These are phyloP conservation scores for Dioctria linearis DNA, from an alignment of 2,888 invertebrate genomes.

Conservation along the genomic window DNA sequence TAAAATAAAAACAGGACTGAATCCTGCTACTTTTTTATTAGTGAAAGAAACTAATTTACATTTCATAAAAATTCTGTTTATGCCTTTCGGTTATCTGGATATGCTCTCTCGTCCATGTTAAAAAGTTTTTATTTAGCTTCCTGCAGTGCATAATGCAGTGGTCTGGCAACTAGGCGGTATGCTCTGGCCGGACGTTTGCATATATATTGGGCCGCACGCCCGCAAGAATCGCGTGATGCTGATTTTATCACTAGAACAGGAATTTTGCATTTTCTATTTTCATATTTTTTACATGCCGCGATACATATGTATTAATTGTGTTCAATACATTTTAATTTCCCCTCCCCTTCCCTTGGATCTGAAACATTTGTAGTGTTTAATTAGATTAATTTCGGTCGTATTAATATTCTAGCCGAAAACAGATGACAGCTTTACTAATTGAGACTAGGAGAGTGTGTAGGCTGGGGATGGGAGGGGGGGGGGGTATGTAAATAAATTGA, in stretches of 20 bases:
- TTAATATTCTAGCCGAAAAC: too few species aligned
- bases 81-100: slow-evolving; percentile 1
- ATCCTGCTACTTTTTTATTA: slow-evolving; percentile 22
- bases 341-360: too few species aligned
- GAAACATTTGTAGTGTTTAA: too few species aligned
- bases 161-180: neutral
- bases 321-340: too few species aligned
- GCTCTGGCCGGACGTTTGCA: too few species aligned
- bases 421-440: too few species aligned
- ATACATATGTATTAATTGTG: too few species aligned
- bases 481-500: too few species aligned
- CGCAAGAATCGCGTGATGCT: neutral
- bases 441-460: too few species aligned
- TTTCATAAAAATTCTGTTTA: slow-evolving; percentile 43
- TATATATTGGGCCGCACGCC: neutral
- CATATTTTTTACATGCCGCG: too few species aligned
- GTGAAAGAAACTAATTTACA: slow-evolving; percentile 43
- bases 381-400: too few species aligned
- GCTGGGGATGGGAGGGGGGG: too few species aligned
- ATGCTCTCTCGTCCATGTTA: neutral
- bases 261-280: neutral
- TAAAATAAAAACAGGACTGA: neutral
- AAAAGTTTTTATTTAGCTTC: neutral
- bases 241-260: neutral
- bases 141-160: neutral